phyloP scores from a whole-genome alignment of 2,797 vertebrate genomes.

The Cichlasoma orientale region DNA sequence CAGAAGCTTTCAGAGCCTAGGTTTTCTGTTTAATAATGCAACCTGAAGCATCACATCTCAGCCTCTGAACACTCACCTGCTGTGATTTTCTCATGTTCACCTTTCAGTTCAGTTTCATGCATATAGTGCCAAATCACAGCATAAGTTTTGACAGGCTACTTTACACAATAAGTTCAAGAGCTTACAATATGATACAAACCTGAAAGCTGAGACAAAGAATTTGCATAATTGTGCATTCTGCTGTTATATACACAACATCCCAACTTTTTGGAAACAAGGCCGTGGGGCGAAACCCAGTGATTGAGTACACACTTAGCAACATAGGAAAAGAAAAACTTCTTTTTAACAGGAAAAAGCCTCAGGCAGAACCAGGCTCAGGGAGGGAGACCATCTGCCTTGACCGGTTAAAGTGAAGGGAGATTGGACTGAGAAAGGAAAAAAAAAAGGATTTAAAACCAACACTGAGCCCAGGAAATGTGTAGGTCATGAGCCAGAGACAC shows the following conservation, averaged over 20 bases:
- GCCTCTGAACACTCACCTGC: conserved; percentile 6
- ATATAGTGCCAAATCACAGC: neutral
- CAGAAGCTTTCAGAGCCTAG: neutral
- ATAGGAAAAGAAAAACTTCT: neutral
- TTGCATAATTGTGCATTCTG: neutral
- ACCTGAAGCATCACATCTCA: neutral
- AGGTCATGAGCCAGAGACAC: neutral
- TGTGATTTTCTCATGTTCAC: neutral
- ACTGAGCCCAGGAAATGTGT: neutral
- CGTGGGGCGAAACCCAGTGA: neutral
- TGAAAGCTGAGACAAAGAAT: neutral
- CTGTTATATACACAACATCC: neutral
- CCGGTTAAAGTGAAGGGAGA: neutral
- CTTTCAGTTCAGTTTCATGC: neutral
- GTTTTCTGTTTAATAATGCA: conserved; percentile 2
- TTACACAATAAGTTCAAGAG: neutral
- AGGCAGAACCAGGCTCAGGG: neutral
- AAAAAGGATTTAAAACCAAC: neutral
- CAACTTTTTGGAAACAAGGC: neutral
- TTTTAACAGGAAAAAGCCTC: neutral
- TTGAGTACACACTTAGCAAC: neutral
- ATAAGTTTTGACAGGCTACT: neutral
- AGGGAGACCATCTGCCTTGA: neutral
- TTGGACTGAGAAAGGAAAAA: neutral
- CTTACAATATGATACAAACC: neutral